These are phyloP conservation scores for Kuschelorhynchus macadamiae DNA, from an alignment of 2,888 invertebrate genomes.

Conservation along the genomic window DNA sequence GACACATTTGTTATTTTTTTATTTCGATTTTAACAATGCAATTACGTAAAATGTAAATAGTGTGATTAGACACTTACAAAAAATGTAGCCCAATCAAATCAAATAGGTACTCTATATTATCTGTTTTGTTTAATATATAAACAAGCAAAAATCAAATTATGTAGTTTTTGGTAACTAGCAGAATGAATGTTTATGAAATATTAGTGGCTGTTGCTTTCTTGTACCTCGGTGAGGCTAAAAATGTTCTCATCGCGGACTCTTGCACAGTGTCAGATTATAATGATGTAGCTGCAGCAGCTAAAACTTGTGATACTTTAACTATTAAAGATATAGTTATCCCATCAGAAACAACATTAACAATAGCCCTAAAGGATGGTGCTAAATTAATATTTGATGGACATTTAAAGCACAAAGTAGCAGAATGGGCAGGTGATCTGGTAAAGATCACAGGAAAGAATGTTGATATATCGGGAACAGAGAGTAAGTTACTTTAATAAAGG, in stretches of 20 bases:
- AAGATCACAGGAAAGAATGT: constrained; percentile 29
- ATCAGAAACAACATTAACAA: constrained; percentile 21
- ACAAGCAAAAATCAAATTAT: no score
- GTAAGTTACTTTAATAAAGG: no score
- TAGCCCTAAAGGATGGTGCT: constrained; percentile 27
- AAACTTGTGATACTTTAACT: constrained; percentile 8
- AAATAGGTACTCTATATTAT: no score
- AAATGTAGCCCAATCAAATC: no score
- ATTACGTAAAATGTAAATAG: no score
- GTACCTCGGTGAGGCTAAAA: not conserved
- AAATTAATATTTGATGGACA: constrained; percentile 33
- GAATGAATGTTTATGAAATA: not conserved
- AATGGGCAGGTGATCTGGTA: constrained; percentile 34
- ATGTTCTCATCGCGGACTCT: not conserved
- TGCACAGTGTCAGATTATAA: not conserved
- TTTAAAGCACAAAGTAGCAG: constrained; percentile 26
- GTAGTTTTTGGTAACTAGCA: no score
- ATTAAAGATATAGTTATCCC: constrained; percentile 31
- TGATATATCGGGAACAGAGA: constrained; percentile 24
- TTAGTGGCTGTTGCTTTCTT: not conserved
- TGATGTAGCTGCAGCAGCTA: not conserved
- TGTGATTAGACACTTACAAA: no score
- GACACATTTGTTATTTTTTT: no score
- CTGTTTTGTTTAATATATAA: not conserved
- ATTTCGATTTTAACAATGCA: no score